Conservation (phyloP, 2,888 invertebrate genomes). For the Tetanocera ferruginea region DNA sequence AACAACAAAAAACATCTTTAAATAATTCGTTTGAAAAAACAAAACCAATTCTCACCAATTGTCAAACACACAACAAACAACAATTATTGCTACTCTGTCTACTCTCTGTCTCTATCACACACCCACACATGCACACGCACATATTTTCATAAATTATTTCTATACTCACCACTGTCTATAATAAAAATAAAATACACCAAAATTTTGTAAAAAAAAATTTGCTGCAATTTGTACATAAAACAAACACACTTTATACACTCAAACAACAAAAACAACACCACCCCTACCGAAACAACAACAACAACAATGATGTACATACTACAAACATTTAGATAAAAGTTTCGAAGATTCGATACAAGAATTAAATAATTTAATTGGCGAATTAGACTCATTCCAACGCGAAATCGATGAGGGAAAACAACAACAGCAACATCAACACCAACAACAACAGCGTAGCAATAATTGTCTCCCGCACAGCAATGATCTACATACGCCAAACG, state of each 20-base stretch:
- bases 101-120: not conserved
- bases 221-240: conserved; percentile 39
- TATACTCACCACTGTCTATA: not conserved
- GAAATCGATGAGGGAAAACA: conserved; percentile 68
- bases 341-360: conserved; percentile 71
- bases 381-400: conserved; percentile 71
- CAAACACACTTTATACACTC: conserved; percentile 23
- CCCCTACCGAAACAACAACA: conserved; percentile 28
- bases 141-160: conserved; percentile 10
- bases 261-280: conserved; percentile 32
- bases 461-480: conserved; percentile 33
- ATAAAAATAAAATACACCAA: not conserved
- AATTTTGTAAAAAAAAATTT: conserved; percentile 18
- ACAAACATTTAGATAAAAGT: conserved; percentile 66
- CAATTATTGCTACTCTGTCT: conserved; percentile 15
- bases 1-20: conserved; percentile 22
- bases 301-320: conserved; percentile 49
- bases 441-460: conserved; percentile 40
- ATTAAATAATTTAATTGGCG: conserved; percentile 71
- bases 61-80: conserved; percentile 41
- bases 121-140: not conserved
- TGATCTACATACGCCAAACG: conserved; percentile 35
- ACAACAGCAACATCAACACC: conserved; percentile 49
- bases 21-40: conserved; percentile 2
- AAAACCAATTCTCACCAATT: conserved; percentile 3